These are phyloP conservation scores for Channa striata DNA, from an alignment of 2,797 vertebrate species.

Conservation along the genomic window DNA sequence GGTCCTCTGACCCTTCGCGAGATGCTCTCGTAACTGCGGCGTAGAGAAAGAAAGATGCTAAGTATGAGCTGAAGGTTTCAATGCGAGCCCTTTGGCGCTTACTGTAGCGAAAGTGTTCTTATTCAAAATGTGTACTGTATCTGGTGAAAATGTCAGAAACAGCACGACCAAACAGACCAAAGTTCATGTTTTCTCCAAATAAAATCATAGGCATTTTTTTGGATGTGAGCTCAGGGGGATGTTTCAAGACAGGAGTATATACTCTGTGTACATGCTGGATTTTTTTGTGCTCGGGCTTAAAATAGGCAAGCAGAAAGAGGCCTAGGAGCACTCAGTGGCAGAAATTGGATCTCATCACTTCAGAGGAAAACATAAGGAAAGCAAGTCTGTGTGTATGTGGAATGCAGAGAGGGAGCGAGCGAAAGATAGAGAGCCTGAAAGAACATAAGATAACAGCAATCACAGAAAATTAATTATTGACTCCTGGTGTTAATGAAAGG, in stretches of 20 bases:
- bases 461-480: slow-evolving; percentile 78
- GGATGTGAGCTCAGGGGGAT: slow-evolving; percentile 10
- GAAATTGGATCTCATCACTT: slow-evolving; percentile 57
- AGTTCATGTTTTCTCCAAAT: slow-evolving; percentile 16
- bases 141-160: slow-evolving; percentile 23
- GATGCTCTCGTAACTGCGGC: slow-evolving; percentile 94
- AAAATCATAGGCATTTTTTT: slow-evolving; percentile 40
- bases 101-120: slow-evolving; percentile 13
- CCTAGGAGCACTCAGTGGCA: slow-evolving; percentile 29
- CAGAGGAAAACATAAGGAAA: slow-evolving; percentile 45
- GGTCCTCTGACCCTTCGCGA: slow-evolving; percentile 99
- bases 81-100: slow-evolving; percentile 2
- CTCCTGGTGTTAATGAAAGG: slow-evolving; percentile 79
- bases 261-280: slow-evolving; percentile 9
- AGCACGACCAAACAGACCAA: slow-evolving; percentile 7
- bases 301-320: slow-evolving; percentile 48
- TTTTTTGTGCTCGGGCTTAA: slow-evolving; percentile 41
- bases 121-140: slow-evolving; percentile 6
- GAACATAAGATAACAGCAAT: slow-evolving; percentile 76
- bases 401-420: slow-evolving; percentile 20
- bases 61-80: background rate
- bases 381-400: slow-evolving; percentile 7
- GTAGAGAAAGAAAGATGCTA: slow-evolving; percentile 24
- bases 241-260: slow-evolving; percentile 19
- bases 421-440: slow-evolving; percentile 33